Percentiles rank a stretch among this genome's conserved stretches.
These are phyloP conservation scores for Schizaphis graminum DNA, from an alignment of 2,888 invertebrate genomes.

Conservation along the genomic window DNA sequence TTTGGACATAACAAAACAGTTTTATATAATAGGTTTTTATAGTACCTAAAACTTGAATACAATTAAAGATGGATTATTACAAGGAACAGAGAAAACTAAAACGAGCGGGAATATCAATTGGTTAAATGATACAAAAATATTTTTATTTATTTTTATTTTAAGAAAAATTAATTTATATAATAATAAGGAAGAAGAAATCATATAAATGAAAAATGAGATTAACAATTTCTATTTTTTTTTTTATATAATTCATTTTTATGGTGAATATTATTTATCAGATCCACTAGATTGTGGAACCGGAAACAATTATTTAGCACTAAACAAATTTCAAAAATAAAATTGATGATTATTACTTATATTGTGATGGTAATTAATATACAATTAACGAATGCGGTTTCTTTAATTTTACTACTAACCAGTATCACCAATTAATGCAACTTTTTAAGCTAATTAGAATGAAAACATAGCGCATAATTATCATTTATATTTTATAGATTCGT, in stretches of 20 bases:
- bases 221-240: not conserved
- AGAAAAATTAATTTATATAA: not conserved
- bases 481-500: not conserved
- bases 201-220: not conserved
- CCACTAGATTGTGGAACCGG: not conserved
- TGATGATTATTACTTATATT: not conserved
- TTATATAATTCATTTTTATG: not conserved
- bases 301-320: not conserved
- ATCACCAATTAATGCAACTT: not conserved
- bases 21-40: not conserved
- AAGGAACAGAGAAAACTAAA: not conserved
- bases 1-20: not conserved
- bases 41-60: not conserved
- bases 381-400: not conserved
- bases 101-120: not conserved
- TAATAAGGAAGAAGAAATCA: not conserved
- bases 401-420: not conserved
- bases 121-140: not conserved
- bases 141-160: not conserved
- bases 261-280: not conserved
- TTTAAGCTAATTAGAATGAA: conserved; percentile 13
- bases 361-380: not conserved
- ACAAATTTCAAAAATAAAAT: conserved; percentile 16
- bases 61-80: not conserved
- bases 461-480: not conserved